Evolutionary conservation across 2,113 vertebrate genomes (phyloP).

Genomic region (Xenotilapia caudafasciata): DNA sequence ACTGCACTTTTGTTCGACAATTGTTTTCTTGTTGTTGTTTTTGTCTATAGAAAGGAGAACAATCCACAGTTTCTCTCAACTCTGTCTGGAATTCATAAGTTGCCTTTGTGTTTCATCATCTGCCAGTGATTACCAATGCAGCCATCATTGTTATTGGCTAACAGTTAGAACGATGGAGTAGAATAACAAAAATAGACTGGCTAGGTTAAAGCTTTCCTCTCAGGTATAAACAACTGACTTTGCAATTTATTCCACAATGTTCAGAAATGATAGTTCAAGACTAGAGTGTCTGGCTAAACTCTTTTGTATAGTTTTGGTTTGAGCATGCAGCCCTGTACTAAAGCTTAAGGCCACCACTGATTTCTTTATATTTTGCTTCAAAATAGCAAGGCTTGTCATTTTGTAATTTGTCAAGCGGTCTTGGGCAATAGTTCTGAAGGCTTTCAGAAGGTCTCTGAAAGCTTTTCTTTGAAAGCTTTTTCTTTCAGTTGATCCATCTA

Average conservation of each 20-base stretch:
- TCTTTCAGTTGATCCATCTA: neutral
- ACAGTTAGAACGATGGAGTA: neutral
- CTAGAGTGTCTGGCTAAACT: neutral
- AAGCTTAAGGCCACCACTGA: neutral
- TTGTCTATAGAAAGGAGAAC: neutral
- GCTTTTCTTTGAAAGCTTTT: neutral
- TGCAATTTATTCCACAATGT: neutral
- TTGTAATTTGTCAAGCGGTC: neutral
- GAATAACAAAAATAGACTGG: neutral
- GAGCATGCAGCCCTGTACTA: neutral
- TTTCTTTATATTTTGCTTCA: neutral
- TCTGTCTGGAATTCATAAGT: neutral
- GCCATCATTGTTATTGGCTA: neutral
- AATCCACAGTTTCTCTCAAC: neutral
- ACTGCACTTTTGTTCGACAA: neutral
- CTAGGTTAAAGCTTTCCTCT: neutral
- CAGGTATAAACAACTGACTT: neutral
- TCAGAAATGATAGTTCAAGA: neutral
- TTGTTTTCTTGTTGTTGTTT: neutral
- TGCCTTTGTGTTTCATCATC: neutral
- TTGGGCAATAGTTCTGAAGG: neutral
- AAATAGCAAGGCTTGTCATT: neutral
- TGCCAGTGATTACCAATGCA: neutral
- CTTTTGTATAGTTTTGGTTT: neutral
- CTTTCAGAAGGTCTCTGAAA: neutral